A percentile compares a stretch with the other conserved stretches of the same genome.
These are phyloP conservation scores for Clarias pachynema DNA, from an alignment of 2,797 vertebrate species.

Conservation along the genomic window DNA sequence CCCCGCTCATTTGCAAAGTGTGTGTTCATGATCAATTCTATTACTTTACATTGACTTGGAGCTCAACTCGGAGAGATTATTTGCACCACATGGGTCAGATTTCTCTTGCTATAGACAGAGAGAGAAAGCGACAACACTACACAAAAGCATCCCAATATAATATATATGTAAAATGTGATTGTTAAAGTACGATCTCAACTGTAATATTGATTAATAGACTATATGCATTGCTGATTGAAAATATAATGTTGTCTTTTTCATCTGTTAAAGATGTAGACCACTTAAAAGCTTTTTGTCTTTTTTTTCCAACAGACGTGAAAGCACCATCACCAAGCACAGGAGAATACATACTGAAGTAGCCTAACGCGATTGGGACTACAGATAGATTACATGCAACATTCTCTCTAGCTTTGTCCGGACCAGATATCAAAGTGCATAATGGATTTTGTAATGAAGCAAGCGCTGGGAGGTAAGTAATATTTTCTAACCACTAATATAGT, in stretches of 20 bases:
- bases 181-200: not conserved
- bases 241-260: not conserved
- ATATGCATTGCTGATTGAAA: not conserved
- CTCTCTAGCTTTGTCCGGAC: conserved; percentile 66
- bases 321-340: conserved; percentile 22
- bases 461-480: conserved; percentile 86
- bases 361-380: conserved; percentile 33
- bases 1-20: not conserved
- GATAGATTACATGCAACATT: conserved; percentile 75
- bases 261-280: not conserved
- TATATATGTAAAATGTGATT: not conserved
- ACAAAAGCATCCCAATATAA: not conserved
- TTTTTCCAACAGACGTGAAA: conserved; percentile 43
- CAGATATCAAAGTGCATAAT: conserved; percentile 73
- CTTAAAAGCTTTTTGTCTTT: not conserved
- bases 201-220: not conserved
- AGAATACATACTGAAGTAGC: conserved; percentile 43
- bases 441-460: conserved; percentile 99
- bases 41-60: not conserved
- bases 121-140: not conserved
- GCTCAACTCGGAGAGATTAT: not conserved
- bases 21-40: not conserved
- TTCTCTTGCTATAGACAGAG: not conserved
- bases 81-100: not conserved
- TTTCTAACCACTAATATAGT: conserved; percentile 5